Base-by-base conservation (phyloP, 2,113 vertebrate genomes). In the Loxodonta africana region DNA sequence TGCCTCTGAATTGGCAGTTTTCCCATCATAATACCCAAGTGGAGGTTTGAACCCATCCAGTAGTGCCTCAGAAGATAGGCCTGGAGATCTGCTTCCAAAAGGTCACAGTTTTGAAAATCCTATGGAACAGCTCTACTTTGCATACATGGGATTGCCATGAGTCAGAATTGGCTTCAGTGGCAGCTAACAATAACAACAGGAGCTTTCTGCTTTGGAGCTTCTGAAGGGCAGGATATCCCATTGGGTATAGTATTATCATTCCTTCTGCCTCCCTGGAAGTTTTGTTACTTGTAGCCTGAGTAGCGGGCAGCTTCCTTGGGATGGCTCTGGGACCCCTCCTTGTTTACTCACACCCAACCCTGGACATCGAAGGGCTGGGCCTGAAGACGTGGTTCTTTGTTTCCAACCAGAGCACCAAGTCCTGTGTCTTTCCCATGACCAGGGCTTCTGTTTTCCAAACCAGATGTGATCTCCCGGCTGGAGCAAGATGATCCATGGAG, bases 401-500 rank as follows among this genome's bases (percentile, higher is more conserved):
- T 17, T 53, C 57, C 15, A 37, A 62, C 65, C 84, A 80, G 62
- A 84, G 37, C 6, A 41, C 63, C 57, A 28, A 60, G 37, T 76
- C 14, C 25, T 83, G 9, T 90, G 71, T 86, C 74, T 90, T 53
- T 30, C 26, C 41, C 17, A 2, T 21, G 60, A 71, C 74, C 53
- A 96, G 89, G 92, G 20, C 76, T 97, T 82, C 60, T 96, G 51
- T 67, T 96, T 51, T 53, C 37, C 15, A 90, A 46, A 48, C 85
- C 25, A 0, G 86, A 78, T 28, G 44, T 92, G 95, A 71, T 77
- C 60, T 63, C 65, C 57, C 20, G 25, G 26, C 92, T 90, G 74
- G 51, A 97, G 41, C 67, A 23, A 28, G 67, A 89, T 26, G 80
- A 44, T 33, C 74, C 44, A 0, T 78, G 57, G 57, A 86, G 26